phyloP scores from a whole-genome alignment of 53 echinoderm and acorn worm species.

The Hippasteria phrygiana region DNA sequence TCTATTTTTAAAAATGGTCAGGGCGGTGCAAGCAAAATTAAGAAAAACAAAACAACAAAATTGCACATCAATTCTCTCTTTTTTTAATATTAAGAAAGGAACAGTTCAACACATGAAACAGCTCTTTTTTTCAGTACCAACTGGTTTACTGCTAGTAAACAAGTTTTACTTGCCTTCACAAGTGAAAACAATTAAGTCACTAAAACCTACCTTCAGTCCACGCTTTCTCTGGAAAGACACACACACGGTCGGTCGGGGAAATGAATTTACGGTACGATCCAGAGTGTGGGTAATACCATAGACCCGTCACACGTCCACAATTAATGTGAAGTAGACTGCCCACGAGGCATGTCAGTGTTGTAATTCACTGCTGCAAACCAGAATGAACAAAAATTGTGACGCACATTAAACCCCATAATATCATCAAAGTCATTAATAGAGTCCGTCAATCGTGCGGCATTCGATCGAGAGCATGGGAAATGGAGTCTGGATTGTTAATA shows the following conservation, averaged over 20 bases:
- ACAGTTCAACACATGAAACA: no score
- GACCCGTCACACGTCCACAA: not conserved
- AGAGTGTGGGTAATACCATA: not conserved
- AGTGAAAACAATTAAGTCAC: no score
- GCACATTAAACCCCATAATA: not conserved
- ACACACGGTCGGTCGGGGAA: no score
- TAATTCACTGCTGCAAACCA: not conserved
- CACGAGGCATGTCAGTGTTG: not conserved
- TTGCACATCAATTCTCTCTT: no score
- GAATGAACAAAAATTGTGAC: not conserved
- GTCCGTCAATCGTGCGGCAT: not conserved
- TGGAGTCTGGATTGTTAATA: not conserved
- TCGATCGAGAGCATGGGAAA: not conserved
- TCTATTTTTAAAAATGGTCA: no score
- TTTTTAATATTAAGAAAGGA: no score
- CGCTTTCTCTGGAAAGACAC: not conserved
- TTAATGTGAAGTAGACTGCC: not conserved
- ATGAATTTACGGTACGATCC: not conserved
- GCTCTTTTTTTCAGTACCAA: no score
- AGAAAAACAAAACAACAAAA: no score
- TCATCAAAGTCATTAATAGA: conserved; percentile 3
- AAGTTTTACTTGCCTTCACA: no score
- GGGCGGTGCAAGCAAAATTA: no score
- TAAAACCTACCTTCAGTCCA: conserved; percentile 6
- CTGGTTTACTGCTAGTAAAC: no score